Conservation (phyloP, 2,113 vertebrate species). For the Colistium nudipinnis region DNA sequence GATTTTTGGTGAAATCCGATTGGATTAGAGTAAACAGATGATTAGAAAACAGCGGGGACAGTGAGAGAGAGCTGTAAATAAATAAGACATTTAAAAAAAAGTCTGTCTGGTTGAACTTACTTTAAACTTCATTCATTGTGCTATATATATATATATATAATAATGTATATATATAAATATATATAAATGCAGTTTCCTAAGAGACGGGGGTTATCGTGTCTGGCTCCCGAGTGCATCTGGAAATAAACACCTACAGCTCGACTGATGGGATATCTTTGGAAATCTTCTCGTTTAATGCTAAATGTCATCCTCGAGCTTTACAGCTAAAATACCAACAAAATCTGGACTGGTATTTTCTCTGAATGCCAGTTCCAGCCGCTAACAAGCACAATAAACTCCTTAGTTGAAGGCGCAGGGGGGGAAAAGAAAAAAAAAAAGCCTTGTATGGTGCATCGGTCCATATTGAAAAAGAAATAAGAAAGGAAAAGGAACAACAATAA, state of each 20-base stretch:
- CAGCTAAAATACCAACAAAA: slow-evolving; percentile 21
- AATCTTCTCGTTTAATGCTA: slow-evolving; percentile 19
- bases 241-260: not conserved
- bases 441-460: not conserved
- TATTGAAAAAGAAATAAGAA: not conserved
- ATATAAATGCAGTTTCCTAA: too few relatives aligned
- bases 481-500: not conserved
- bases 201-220: not conserved
- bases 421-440: not conserved
- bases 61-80: too few relatives aligned
- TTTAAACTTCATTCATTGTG: too few relatives aligned
- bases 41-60: too few relatives aligned
- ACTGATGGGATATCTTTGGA: slow-evolving; percentile 11
- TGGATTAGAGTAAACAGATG: too few relatives aligned
- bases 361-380: slow-evolving; percentile 24
- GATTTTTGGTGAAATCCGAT: too few relatives aligned
- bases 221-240: not conserved
- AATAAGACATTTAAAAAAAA: too few relatives aligned
- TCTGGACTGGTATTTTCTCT: slow-evolving; percentile 24
- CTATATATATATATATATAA: too few relatives aligned
- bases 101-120: too few relatives aligned
- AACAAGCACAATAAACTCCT: slow-evolving; percentile 16
- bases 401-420: not conserved
- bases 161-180: too few relatives aligned
- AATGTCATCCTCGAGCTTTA: slow-evolving; percentile 17